Evolutionary conservation across 30 jellyfish, hydroid and myxozoan genomes (phyloP), one percentile per base, ranked within the genome.

Genomic region (Phacellophora camtschatica): DNA sequence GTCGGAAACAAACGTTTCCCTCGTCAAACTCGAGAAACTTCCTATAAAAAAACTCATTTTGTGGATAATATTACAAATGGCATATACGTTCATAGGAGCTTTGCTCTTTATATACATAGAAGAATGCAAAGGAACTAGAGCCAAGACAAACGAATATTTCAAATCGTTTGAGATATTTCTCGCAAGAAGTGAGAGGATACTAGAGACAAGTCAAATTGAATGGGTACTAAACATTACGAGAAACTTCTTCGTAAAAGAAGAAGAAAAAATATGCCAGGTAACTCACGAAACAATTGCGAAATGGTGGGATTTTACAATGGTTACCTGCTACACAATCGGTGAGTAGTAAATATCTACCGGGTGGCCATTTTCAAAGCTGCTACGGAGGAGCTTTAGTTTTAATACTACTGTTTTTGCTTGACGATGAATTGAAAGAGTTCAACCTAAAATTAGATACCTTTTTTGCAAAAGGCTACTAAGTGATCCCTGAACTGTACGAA

Each of bases 251-350:
- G 62, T 19, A 12, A 80, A 3, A 18, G 35, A 10, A 16, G 64
- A 30, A 30, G 29, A 49, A 6, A 65, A 32, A 34, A 23, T 22
- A 12, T 80, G 91, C 51, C 63, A 66, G 22, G 9, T 80, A 0
- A 80, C 29, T 36, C 91, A 80, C 37, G 91, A 65, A 34, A 37
- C 30, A 24, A 53, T 80, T 31, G 91, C 91, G 7, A 80, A 80
- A 50, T 80, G 91, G 91, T 80, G 91, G 91, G 29, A 57, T 7
- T 80, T 80, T 39, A 80, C 91, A 4, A 80, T 71, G 3, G 91
- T 80, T 12, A 80, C 91, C 6, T 80, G 91, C 61, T 80, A 80
- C 54, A 80, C 91, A 3, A 80, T 80, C 10, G 91, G 91, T 80
- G 50, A 49, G 77, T 5, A 24, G 9, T n/a, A n/a, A n/a, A n/a